Evolutionary conservation across 1,140 invertebrate species (phyloP).

Genomic region (Chelonus insularis): DNA sequence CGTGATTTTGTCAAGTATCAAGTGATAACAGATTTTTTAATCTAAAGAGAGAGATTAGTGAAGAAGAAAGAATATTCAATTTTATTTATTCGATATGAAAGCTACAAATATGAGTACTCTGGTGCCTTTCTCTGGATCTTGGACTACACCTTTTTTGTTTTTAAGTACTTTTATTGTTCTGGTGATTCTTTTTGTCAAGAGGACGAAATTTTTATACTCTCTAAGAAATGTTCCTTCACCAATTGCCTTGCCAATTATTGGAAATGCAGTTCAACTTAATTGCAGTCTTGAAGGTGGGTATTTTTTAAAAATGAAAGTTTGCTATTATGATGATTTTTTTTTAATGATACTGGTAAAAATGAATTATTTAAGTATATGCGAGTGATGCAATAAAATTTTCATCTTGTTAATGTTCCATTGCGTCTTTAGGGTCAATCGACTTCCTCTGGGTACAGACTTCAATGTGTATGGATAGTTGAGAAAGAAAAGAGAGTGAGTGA

Average conservation of each 20-base stretch:
- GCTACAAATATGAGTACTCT: conserved; percentile 4
- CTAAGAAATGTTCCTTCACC: conserved; percentile 47
- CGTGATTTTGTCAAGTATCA: not conserved
- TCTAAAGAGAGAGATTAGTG: not conserved
- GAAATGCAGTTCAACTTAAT: conserved; percentile 47
- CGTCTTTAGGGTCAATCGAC: conserved; percentile 14
- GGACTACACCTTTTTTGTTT: conserved; percentile 33
- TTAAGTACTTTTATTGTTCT: conserved; percentile 14
- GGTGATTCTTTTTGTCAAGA: conserved; percentile 28
- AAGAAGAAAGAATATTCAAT: not conserved
- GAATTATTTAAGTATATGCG: too few relatives aligned
- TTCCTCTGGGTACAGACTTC: too few relatives aligned
- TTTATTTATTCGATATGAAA: conserved; percentile 17
- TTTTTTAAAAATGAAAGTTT: not conserved
- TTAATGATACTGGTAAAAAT: too few relatives aligned
- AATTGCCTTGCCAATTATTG: conserved; percentile 44
- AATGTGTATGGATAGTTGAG: too few relatives aligned
- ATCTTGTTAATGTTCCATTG: not conserved
- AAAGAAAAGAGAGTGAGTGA: conserved; percentile 3
- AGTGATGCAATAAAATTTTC: conserved; percentile 12
- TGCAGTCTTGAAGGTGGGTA: conserved; percentile 47
- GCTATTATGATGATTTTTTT: too few relatives aligned
- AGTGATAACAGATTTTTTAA: not conserved
- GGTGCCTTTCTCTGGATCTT: conserved; percentile 25
- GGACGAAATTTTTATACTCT: conserved; percentile 40